Evolutionary conservation across 1,140 invertebrate genomes (phyloP), one percentile per base, ranked within the genome.

Genomic region (Pinna nobilis): DNA sequence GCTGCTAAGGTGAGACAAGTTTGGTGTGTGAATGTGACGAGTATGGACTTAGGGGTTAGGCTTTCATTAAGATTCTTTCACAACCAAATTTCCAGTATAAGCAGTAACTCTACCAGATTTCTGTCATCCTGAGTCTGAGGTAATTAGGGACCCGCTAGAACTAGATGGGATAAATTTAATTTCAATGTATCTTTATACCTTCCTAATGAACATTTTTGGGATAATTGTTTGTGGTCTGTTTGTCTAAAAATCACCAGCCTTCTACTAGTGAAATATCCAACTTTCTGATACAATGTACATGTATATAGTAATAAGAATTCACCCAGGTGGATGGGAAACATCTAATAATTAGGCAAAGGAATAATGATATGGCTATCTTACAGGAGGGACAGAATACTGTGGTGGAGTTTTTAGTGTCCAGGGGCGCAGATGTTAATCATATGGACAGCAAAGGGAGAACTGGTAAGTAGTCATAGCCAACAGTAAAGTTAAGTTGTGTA

Each of bases 1-100:
- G 88, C 88, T 37, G 83, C 84, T 15, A 87, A 84, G 76, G 89
- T 82, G n/a, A 65, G 49, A 30, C 23, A 13, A n/a, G 15, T 23
- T 55, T 55, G 2, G n/a, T 11, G 3, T 25, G 3, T 28, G 3
- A 23, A n/a, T 23, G n/a, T 28, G 2, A 13, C 15, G 28, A 5
- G 13, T 25, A 28, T 55, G 28, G n/a, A 23, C 18, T n/a, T n/a
- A 55, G 18, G 28, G 3, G 28, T 55, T 25, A 32, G n/a, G n/a
- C n/a, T n/a, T n/a, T n/a, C n/a, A n/a, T 15, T n/a, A n/a, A n/a
- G n/a, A n/a, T n/a, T n/a, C n/a, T n/a, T n/a, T n/a, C n/a, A n/a
- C n/a, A n/a, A n/a, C n/a, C n/a, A n/a, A n/a, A n/a, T n/a, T n/a
- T n/a, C n/a, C n/a, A n/a, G n/a, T n/a, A n/a, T n/a, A n/a, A n/a